Evolutionary conservation across 2,113 vertebrate species (phyloP), one percentile per base, ranked within the genome.

Genomic region (Pleuronectes platessa): DNA sequence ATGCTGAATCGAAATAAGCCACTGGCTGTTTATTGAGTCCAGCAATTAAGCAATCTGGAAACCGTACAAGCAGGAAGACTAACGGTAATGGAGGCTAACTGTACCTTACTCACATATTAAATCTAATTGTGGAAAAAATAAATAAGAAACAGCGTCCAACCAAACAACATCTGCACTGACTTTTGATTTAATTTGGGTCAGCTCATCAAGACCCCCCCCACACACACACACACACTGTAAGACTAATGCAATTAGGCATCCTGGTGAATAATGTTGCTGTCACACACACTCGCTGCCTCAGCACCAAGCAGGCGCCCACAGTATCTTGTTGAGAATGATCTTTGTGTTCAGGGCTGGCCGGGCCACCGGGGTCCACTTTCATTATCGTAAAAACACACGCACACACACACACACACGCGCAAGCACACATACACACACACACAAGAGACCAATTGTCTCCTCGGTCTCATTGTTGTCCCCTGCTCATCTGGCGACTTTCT

Each of bases 191-290:
- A 62, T 73, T 62, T 27, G 54, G 68, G 31, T 73, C 69, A 75
- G 62, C 65, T 78, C 53, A 79, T 81, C 72, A 67, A 47, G 31
- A 26, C 24, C 24, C 24, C 24, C 24, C 24, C 24, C n/a, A n/a
- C n/a, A 24, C 24, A 2, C 24, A 2, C 24, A 24, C 24, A 2
- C 24, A 2, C 24, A 75, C 72, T 80, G 78, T 60, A 78, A 74
- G 45, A 76, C 76, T 90, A 90, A 91, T 90, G 88, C 71, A 89
- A 91, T 92, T 92, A 90, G 62, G 74, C 77, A 68, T 89, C 61
- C 70, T 78, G 74, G 78, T 93, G 92, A 93, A 90, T 91, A 90
- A 94, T 93, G 89, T 86, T 83, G 82, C 86, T 89, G 91, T 93
- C 91, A 89, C 84, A 85, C 85, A 86, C 81, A 90, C 78, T 78